Conservation (phyloP, 2,113 vertebrate species). For the Galbula dea region DNA sequence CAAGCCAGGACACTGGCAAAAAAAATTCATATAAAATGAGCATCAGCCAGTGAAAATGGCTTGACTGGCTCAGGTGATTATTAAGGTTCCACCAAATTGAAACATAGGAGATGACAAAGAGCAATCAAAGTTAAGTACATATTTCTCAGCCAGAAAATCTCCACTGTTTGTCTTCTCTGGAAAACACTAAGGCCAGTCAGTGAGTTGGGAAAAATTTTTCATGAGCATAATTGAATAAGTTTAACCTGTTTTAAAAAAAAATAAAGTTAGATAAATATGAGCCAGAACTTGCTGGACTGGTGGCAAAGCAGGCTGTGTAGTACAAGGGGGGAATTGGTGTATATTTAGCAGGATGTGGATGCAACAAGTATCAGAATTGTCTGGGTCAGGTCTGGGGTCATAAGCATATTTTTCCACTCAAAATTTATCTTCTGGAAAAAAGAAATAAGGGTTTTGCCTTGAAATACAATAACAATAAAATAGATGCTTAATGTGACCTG, state of each 20-base stretch:
- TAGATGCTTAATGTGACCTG: neutral
- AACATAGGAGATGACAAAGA: neutral
- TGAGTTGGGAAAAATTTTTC: neutral
- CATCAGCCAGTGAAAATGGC: neutral
- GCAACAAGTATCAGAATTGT: neutral
- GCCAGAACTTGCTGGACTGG: neutral
- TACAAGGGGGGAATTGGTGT: neutral
- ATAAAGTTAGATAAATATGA: too few species aligned
- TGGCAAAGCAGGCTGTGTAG: neutral
- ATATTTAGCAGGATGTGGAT: neutral
- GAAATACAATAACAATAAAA: neutral
- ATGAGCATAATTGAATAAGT: neutral
- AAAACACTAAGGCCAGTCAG: neutral
- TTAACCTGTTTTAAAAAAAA: too few species aligned
- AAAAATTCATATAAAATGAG: neutral
- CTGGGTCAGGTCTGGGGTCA: neutral
- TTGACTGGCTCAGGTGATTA: neutral
- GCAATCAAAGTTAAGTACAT: rapidly evolving
- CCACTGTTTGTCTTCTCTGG: neutral
- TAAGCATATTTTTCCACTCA: neutral
- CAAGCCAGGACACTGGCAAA: too few species aligned
- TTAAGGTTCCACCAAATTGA: neutral
- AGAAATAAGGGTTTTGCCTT: neutral
- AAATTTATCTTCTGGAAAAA: neutral
- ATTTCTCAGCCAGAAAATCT: neutral